Evolutionary conservation across 2,113 vertebrate genomes (phyloP).

Genomic region (Aptenodytes forsteri): DNA sequence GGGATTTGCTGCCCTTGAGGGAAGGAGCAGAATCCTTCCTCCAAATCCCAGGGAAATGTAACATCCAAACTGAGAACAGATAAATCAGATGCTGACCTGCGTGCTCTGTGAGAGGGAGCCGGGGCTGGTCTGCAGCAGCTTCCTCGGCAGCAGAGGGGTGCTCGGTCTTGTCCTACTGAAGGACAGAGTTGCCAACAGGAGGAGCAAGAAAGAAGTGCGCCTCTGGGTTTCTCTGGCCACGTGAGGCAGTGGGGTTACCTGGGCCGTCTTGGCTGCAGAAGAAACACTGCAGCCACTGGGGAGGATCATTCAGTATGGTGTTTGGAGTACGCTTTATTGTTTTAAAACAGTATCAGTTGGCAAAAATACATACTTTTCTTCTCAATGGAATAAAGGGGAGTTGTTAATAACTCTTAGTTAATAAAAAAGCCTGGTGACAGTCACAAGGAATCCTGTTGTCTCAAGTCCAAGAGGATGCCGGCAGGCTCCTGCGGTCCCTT

Average conservation of each 20-base stretch:
- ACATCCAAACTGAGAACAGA: neutral
- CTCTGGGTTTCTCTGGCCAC: neutral
- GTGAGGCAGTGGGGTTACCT: fast-evolving
- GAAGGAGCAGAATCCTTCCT: neutral
- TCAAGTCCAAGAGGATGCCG: neutral
- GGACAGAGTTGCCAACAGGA: neutral
- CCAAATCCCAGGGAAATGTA: neutral
- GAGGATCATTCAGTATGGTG: neutral
- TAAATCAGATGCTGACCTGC: fast-evolving
- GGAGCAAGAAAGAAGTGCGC: neutral
- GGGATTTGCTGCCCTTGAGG: neutral
- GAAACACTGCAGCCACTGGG: neutral
- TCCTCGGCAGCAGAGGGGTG: neutral
- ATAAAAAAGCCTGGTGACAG: neutral
- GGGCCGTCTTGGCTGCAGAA: neutral
- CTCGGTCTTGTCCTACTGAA: too few species aligned
- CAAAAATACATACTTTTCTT: neutral
- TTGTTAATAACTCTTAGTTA: neutral
- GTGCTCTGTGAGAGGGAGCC: neutral
- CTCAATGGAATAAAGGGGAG: neutral
- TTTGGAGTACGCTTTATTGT: neutral
- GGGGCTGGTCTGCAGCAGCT: neutral
- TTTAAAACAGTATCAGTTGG: neutral
- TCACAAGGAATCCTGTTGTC: fast-evolving
- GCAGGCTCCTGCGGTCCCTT: neutral